Conservation (phyloP, 64 coral and sea anemone genomes). For the Stichodactyla helianthus region DNA sequence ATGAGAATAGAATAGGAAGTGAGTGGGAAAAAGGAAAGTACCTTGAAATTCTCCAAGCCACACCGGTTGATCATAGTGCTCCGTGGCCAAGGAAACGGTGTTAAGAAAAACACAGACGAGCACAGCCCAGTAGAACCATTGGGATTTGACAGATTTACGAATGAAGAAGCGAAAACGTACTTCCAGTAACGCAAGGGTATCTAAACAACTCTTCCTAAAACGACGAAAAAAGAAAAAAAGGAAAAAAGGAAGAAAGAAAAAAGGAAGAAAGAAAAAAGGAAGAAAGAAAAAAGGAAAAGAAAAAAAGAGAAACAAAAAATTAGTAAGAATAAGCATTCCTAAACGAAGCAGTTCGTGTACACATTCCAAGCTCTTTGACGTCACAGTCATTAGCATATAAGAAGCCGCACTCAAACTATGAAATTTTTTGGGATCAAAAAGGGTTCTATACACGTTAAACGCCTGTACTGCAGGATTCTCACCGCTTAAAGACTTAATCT, state of each 20-base stretch:
- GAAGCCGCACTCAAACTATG: too few species aligned
- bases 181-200: constrained; percentile 38
- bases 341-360: too few species aligned
- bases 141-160: constrained; percentile 61
- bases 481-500: too few species aligned
- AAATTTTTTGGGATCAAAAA: too few species aligned
- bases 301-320: too few species aligned
- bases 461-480: too few species aligned
- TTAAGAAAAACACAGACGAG: constrained; percentile 86
- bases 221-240: not conserved
- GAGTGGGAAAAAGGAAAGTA: not conserved
- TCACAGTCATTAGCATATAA: too few species aligned
- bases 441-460: too few species aligned
- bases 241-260: not conserved
- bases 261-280: too few species aligned
- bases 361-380: too few species aligned
- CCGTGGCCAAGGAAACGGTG: constrained; percentile 76
- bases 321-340: too few species aligned
- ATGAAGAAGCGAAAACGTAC: constrained; percentile 41
- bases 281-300: too few species aligned
- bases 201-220: constrained; percentile 44
- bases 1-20: not conserved
- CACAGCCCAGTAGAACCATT: constrained; percentile 90
- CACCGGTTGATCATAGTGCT: constrained; percentile 50
- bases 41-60: constrained; percentile 69